Evolutionary conservation across 2,113 vertebrate genomes (phyloP), one percentile per base, ranked within the genome.

Genomic region (Corydoras sp.): DNA sequence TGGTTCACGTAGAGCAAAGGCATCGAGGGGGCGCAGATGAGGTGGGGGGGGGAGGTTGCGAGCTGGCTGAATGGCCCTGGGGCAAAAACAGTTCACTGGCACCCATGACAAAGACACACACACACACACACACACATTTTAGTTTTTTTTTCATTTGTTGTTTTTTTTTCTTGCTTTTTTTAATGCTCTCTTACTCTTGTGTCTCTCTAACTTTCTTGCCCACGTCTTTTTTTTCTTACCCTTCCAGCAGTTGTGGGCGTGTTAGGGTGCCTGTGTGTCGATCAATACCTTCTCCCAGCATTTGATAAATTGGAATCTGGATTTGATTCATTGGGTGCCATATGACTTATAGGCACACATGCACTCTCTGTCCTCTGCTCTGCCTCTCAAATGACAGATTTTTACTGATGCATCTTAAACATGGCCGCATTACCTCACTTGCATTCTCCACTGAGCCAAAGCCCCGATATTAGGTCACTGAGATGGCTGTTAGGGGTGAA

Each of bases 91-190:
- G 72, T 61, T 71, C 72, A 68, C 69, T 81, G 66, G 72, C 74
- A 81, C 71, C 65, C 72, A 70, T 64, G 74, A 78, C 79, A 76
- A 76, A 81, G 35, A 48, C 71, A 62, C 73, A 75, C 69, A 73
- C 69, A 65, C 72, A 70, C 54, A 72, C 54, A 72, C 59, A 63
- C 62, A 71, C 18, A 24, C 18, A 24, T 24, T 24, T 24, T 24
- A 2, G 1, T 24, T 24, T 24, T 24, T 24, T 24, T 24, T 24
- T 24, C 18, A 24, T 24, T 24, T 24, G 18, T 24, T 24, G 68
- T 58, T 35, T 72, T 69, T 61, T 74, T 58, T 67, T 56, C 70
- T 24, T 24, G 18, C 18, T 55, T 31, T 31, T 76, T 50, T 69
- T 14, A 56, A 13, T n/a, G 13, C n/a, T 35, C 60, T 54, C 29